Evolutionary conservation across 2,888 invertebrate genomes (phyloP).

Genomic region (Epistrophe eligans): DNA sequence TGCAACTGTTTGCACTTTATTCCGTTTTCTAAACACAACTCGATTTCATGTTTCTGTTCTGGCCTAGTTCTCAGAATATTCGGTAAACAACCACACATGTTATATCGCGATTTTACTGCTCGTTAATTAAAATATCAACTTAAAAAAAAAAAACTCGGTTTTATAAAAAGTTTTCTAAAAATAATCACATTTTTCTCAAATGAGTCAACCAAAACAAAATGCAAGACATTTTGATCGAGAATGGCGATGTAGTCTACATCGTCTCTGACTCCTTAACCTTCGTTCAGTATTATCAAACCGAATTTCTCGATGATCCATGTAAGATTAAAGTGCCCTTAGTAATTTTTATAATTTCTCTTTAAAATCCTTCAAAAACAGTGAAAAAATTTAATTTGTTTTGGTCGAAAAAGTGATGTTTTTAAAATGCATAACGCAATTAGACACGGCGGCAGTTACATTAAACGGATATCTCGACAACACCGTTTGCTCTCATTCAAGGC

Average conservation of each 20-base stretch:
- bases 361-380: constrained; percentile 5
- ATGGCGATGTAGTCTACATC: constrained; percentile 52
- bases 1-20: constrained; percentile 55
- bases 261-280: constrained; percentile 53
- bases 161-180: neutral
- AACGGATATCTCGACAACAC: constrained; percentile 70
- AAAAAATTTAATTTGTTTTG: constrained; percentile 30
- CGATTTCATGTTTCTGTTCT: neutral
- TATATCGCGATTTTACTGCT: constrained; percentile 6
- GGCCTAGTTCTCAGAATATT: constrained; percentile 5
- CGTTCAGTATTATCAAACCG: constrained; percentile 43
- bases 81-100: constrained; percentile 31
- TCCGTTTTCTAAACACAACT: constrained; percentile 69
- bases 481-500: constrained; percentile 44
- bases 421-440: constrained; percentile 40
- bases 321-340: constrained; percentile 24
- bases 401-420: neutral
- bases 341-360: neutral
- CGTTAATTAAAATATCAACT: neutral
- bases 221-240: constrained; percentile 47
- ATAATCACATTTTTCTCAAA: constrained; percentile 1
- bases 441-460: constrained; percentile 63
- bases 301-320: constrained; percentile 49
- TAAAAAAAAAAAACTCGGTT: neutral
- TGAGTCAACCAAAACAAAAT: constrained; percentile 46